A percentile compares a stretch with the other conserved stretches of the same genome.
These are phyloP conservation scores for Chiloscyllium punctatum DNA, from an alignment of 2,797 vertebrate species.

Conservation along the genomic window DNA sequence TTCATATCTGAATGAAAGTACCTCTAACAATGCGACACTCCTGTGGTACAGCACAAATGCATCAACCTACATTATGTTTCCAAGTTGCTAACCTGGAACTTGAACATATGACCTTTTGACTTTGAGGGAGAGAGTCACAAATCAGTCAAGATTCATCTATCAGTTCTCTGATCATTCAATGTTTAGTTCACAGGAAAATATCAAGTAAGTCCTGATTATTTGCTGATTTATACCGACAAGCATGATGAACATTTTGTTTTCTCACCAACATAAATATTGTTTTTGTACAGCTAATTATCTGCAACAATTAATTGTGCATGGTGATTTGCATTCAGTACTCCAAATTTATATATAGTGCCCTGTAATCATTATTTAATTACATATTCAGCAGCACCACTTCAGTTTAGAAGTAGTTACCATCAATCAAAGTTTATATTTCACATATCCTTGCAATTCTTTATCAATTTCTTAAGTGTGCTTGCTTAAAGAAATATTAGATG, in stretches of 20 bases:
- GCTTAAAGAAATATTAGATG: neutral
- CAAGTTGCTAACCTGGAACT: neutral
- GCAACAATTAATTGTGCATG: neutral
- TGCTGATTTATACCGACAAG: neutral
- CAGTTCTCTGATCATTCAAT: neutral
- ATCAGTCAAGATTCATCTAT: neutral
- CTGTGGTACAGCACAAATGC: neutral
- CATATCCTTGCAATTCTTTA: neutral
- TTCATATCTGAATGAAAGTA: neutral
- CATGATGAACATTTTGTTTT: neutral
- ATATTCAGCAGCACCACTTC: neutral
- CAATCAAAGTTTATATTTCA: neutral
- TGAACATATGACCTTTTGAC: neutral
- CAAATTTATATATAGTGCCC: neutral
- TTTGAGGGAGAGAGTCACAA: neutral
- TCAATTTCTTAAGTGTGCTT: neutral
- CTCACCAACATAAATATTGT: neutral
- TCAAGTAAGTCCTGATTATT: neutral
- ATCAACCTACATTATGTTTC: neutral
- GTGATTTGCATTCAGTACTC: neutral
- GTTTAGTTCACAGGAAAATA: neutral
- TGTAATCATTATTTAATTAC: constrained; percentile 25
- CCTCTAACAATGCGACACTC: neutral
- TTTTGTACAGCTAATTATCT: neutral
- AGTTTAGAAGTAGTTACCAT: constrained; percentile 4